A percentile compares a stretch with the other conserved stretches of the same genome.
Conservation (phyloP, 53 echinoderm and acorn worm species). For the Echinarachnius parma region DNA sequence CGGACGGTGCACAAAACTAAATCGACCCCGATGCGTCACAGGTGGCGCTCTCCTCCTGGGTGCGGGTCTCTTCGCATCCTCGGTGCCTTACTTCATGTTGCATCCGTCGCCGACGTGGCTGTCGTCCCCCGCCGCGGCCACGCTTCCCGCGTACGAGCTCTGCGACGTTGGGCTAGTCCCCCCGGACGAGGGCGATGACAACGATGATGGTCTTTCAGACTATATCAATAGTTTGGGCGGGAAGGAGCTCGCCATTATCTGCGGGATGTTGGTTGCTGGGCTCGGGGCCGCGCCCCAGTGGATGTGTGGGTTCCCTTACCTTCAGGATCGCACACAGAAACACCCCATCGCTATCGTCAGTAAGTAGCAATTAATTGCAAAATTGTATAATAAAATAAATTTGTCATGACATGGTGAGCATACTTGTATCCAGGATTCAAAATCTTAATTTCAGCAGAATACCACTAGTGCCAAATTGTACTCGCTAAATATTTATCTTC, state of each 20-base stretch:
- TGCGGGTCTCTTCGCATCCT: conserved; percentile 61
- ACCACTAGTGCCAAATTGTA: no score
- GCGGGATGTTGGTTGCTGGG: conserved; percentile 45
- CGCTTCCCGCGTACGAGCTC: conserved; percentile 30
- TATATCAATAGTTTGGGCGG: conserved; percentile 33
- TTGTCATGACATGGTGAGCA: no score
- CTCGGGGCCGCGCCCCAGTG: conserved; percentile 78
- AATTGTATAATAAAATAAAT: no score
- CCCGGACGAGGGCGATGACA: background rate
- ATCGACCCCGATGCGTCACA: conserved; percentile 69
- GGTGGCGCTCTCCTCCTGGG: conserved; percentile 64
- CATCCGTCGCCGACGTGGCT: conserved; percentile 3
- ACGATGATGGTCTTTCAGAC: background rate
- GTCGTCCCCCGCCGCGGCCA: background rate
- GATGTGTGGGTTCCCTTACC: conserved; percentile 67
- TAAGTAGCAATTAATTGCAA: no score
- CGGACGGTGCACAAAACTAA: no score
- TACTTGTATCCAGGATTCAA: no score
- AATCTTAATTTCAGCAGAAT: no score
- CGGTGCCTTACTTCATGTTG: conserved; percentile 74
- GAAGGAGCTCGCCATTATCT: conserved; percentile 31
- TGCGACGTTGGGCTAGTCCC: conserved; percentile 10
- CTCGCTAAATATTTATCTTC: no score
- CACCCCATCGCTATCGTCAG: conserved; percentile 24
- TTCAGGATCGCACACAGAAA: conserved; percentile 51